These are phyloP conservation scores for Parnassius smintheus DNA, from an alignment of 2,888 invertebrate species.

Conservation along the genomic window DNA sequence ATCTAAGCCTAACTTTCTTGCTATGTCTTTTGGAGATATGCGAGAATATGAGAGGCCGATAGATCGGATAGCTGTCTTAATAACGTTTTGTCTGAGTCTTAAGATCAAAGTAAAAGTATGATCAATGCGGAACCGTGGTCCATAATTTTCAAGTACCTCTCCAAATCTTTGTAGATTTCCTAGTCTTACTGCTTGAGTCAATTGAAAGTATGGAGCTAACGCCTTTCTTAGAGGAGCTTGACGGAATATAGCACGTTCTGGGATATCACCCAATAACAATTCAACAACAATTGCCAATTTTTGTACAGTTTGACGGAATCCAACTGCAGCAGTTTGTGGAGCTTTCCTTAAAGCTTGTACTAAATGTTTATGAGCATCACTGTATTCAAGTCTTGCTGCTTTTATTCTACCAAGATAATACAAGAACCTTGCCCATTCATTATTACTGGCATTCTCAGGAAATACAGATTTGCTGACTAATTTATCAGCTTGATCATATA, in stretches of 20 bases:
- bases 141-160: conserved; percentile 94
- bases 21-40: conserved; percentile 97
- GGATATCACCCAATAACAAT: conserved; percentile 97
- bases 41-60: conserved; percentile 98
- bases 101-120: conserved; percentile 98
- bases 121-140: conserved; percentile 94
- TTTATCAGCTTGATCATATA: conserved; percentile 99
- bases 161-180: conserved; percentile 97
- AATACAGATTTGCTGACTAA: conserved; percentile 97
- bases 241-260: conserved; percentile 96
- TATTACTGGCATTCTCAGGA: conserved; percentile 98
- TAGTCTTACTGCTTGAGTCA: conserved; percentile 97
- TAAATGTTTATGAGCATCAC: conserved; percentile 97
- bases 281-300: conserved; percentile 97
- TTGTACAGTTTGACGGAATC: conserved; percentile 98
- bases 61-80: conserved; percentile 97
- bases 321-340: conserved; percentile 98
- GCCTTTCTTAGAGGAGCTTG: conserved; percentile 94
- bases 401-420: conserved; percentile 99
- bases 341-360: conserved; percentile 97
- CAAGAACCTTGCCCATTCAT: conserved; percentile 98
- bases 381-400: conserved; percentile 98
- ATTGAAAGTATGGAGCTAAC: conserved; percentile 96
- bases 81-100: conserved; percentile 98
- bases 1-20: conserved; percentile 95